phyloP scores from a whole-genome alignment of 2,113 vertebrate genomes.

The Corydoras sp. region DNA sequence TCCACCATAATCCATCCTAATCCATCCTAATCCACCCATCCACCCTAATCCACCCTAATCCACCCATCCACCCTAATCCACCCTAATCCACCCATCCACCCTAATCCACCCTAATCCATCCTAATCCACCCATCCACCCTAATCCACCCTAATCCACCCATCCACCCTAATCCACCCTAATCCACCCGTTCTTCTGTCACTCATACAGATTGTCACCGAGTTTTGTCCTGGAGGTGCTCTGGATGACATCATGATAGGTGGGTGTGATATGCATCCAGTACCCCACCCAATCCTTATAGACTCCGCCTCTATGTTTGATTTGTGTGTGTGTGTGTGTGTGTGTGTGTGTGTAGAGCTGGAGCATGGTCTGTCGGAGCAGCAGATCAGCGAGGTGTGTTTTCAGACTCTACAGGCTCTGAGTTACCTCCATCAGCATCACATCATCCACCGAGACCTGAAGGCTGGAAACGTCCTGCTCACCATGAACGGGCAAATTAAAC shows the following conservation, averaged over 20 bases:
- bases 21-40: too few species aligned
- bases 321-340: not conserved
- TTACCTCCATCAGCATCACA: slow-evolving; percentile 58
- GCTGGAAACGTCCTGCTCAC: slow-evolving; percentile 65
- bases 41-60: too few species aligned
- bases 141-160: too few species aligned
- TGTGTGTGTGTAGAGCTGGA: slow-evolving; percentile 56
- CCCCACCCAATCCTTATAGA: not conserved
- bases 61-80: too few species aligned
- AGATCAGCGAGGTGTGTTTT: slow-evolving; percentile 60
- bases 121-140: too few species aligned
- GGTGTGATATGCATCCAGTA: slow-evolving; percentile 19
- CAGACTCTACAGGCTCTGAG: slow-evolving; percentile 61
- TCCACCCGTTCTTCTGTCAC: too few species aligned
- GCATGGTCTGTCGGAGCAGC: slow-evolving; percentile 56
- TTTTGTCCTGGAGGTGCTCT: slow-evolving; percentile 67
- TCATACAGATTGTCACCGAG: slow-evolving; percentile 62
- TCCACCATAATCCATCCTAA: too few species aligned
- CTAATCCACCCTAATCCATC: too few species aligned
- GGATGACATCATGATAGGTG: slow-evolving; percentile 65
- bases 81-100: too few species aligned
- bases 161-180: too few species aligned
- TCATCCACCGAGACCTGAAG: slow-evolving; percentile 68
- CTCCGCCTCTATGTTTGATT: not conserved
- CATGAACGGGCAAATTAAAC: slow-evolving; percentile 59